Evolutionary conservation across 2,113 vertebrate genomes (phyloP).

Genomic region (Psophia crepitans): DNA sequence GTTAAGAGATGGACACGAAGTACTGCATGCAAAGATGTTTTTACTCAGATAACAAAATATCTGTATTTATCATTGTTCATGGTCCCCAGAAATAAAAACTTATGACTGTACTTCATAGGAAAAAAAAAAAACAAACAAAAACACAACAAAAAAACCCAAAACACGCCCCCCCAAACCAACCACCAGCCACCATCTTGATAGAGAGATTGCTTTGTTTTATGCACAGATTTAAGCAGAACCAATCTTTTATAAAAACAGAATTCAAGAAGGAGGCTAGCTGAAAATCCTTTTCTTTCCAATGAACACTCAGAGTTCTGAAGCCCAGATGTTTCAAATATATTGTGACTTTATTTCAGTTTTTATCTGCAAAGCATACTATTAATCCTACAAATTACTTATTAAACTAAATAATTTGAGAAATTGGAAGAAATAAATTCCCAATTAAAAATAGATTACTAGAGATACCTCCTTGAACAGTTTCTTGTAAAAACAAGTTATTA

Average conservation of each 20-base stretch:
- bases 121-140: fast-evolving
- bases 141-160: no score
- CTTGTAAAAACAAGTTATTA: not conserved
- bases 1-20: not conserved
- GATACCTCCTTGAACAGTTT: not conserved
- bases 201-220: not conserved
- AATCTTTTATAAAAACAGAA: not conserved
- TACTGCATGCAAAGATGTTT: fast-evolving
- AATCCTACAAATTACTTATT: not conserved
- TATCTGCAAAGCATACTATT: not conserved
- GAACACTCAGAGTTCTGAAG: not conserved
- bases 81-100: not conserved
- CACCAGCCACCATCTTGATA: not conserved
- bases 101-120: not conserved
- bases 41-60: not conserved
- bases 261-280: not conserved
- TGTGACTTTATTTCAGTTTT: not conserved
- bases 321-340: not conserved
- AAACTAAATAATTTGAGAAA: not conserved
- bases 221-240: not conserved
- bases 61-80: not conserved
- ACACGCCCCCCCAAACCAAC: not conserved
- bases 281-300: not conserved
- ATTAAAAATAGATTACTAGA: not conserved
- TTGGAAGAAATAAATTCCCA: not conserved